phyloP scores from a whole-genome alignment of 2,113 vertebrate genomes.

The Brienomyrus longianalis region DNA sequence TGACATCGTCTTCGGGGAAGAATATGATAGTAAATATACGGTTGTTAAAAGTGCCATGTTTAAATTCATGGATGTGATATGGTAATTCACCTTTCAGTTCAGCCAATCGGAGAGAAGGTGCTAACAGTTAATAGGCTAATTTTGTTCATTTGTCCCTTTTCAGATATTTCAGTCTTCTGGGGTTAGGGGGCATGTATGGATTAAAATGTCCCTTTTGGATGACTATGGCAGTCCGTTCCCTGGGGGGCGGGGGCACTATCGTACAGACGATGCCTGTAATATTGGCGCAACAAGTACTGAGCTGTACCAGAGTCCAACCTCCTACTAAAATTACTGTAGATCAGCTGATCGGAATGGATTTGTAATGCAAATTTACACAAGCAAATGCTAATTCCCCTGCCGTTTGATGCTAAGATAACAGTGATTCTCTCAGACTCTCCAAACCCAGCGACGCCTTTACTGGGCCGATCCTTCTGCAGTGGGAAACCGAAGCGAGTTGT shows the following conservation, averaged over 20 bases:
- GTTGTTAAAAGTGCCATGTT: background rate
- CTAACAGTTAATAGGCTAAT: background rate
- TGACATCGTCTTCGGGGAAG: background rate
- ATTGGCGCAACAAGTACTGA: background rate
- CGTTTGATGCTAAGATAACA: background rate
- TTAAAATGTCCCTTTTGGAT: background rate
- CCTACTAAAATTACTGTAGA: too few relatives aligned
- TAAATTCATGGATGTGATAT: background rate
- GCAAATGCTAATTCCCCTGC: background rate
- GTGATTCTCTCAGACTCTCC: too few relatives aligned
- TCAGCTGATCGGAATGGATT: too few relatives aligned
- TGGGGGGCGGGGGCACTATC: background rate
- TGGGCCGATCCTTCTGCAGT: too few relatives aligned
- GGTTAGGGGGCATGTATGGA: background rate
- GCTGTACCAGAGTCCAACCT: background rate
- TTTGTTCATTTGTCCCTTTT: background rate
- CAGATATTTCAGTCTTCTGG: background rate
- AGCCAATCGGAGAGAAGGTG: background rate
- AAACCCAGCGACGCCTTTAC: background rate
- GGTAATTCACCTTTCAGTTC: background rate
- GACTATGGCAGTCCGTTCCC: background rate
- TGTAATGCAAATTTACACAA: background rate
- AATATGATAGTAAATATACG: background rate
- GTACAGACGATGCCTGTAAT: background rate
- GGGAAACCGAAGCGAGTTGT: too few relatives aligned